phyloP scores from a whole-genome alignment of 2,797 vertebrate species.

The Cynopterus sphinx region DNA sequence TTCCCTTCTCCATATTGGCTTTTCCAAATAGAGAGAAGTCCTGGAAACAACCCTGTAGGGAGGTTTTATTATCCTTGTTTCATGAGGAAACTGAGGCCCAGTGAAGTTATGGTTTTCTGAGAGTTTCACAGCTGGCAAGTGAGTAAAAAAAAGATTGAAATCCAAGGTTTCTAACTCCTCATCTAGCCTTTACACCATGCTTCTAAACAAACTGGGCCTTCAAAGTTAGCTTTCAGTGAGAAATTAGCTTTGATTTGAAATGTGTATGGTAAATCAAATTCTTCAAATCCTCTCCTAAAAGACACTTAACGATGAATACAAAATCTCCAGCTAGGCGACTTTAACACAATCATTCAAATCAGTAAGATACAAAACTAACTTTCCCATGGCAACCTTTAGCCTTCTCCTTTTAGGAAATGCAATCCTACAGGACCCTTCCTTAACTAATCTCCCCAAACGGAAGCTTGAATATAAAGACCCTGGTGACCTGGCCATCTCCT shows the following conservation, averaged over 20 bases:
- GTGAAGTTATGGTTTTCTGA: not conserved
- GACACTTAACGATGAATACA: slow-evolving; percentile 69
- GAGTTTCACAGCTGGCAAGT: not conserved
- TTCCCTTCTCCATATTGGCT: not conserved
- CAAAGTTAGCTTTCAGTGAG: slow-evolving; percentile 59
- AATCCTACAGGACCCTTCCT: slow-evolving; percentile 59
- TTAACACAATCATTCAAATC: slow-evolving; percentile 16
- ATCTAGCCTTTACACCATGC: not conserved
- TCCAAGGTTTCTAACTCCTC: not conserved
- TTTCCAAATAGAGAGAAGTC: not conserved
- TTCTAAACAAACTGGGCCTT: slow-evolving; percentile 30
- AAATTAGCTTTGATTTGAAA: slow-evolving; percentile 57
- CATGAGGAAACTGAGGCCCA: slow-evolving; percentile 11
- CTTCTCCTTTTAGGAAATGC: slow-evolving; percentile 56
- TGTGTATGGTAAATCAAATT: slow-evolving; percentile 61
- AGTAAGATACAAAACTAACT: slow-evolving; percentile 54
- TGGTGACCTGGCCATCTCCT: not conserved
- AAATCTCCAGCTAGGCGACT: slow-evolving; percentile 50
- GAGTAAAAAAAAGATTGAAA: not conserved
- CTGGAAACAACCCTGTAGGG: not conserved
- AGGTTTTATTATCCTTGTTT: slow-evolving; percentile 29
- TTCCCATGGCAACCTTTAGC: slow-evolving; percentile 70
- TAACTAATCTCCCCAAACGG: not conserved
- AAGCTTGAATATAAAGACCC: slow-evolving; percentile 61
- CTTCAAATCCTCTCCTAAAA: slow-evolving; percentile 63